Evolutionary conservation across 1,140 invertebrate species (phyloP).

Genomic region (Acyrthosiphon pisum): DNA sequence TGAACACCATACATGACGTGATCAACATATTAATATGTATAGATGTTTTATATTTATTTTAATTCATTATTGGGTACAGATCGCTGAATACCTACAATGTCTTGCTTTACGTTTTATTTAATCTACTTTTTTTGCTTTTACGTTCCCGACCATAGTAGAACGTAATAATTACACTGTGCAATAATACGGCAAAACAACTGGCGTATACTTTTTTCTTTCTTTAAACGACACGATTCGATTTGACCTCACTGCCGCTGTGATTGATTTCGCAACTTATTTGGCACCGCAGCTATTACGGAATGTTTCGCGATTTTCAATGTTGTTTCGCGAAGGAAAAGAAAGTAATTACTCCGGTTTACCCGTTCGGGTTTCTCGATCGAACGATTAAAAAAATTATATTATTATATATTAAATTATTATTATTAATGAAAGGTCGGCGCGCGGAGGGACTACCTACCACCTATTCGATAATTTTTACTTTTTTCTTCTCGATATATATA

Average conservation of each 20-base stretch:
- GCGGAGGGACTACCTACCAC: not conserved
- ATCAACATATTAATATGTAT: not conserved
- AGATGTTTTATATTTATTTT: not conserved
- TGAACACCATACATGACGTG: not conserved
- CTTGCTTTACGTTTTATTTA: not conserved
- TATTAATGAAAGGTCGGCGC: not conserved
- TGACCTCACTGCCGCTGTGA: slow-evolving; percentile 39
- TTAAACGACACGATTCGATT: slow-evolving; percentile 39
- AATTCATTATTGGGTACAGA: not conserved
- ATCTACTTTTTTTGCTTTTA: slow-evolving; percentile 2
- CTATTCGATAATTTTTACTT: slow-evolving; percentile 5
- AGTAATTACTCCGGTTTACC: slow-evolving; percentile 15
- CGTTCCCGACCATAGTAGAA: not conserved
- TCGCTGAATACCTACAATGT: not conserved
- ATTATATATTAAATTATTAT: not conserved
- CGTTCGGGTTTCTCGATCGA: not conserved
- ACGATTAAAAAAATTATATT: not conserved
- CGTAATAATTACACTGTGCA: not conserved
- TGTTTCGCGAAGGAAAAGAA: slow-evolving; percentile 28
- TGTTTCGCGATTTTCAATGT: slow-evolving; percentile 39
- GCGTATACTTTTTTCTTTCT: not conserved
- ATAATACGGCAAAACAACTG: slow-evolving; percentile 15
- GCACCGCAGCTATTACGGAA: slow-evolving; percentile 46
- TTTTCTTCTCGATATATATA: not conserved
- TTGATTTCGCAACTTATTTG: slow-evolving; percentile 51